A percentile compares a stretch with the other conserved stretches of the same genome.
Evolutionary conservation across 2,113 vertebrate genomes (phyloP).

Genomic region (Sisor rabdophorus): DNA sequence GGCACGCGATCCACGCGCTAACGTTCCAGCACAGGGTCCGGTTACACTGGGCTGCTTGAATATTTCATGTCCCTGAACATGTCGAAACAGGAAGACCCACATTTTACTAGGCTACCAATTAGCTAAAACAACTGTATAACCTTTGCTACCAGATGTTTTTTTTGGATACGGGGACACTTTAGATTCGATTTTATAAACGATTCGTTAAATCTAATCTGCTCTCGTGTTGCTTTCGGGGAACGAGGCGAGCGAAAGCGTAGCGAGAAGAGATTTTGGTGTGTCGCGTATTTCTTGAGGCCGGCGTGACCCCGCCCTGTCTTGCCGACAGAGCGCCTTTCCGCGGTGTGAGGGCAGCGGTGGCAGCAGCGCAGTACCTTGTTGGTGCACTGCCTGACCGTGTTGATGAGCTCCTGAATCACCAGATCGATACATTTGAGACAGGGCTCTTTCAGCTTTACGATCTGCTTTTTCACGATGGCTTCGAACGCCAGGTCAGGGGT

Average conservation of each 20-base stretch:
- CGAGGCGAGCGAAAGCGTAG: not conserved
- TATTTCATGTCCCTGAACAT: not conserved
- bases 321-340: slow-evolving; percentile 33
- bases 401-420: slow-evolving; percentile 97
- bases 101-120: not conserved
- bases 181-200: not conserved
- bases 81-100: not conserved
- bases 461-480: slow-evolving; percentile 98
- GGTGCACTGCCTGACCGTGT: slow-evolving; percentile 94
- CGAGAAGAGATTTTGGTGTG: not conserved
- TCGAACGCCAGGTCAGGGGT: slow-evolving; percentile 98
- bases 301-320: slow-evolving; percentile 48
- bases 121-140: not conserved
- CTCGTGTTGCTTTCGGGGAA: not conserved
- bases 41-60: not conserved
- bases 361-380: slow-evolving; percentile 83
- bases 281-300: slow-evolving; percentile 3
- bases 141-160: not conserved
- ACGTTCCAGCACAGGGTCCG: not conserved
- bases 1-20: not conserved
- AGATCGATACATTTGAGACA: slow-evolving; percentile 97
- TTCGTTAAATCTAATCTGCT: not conserved
- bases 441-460: slow-evolving; percentile 98
- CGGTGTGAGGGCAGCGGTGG: slow-evolving; percentile 47
- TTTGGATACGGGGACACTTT: not conserved